Evolutionary conservation across 2,797 vertebrate species (phyloP).

Genomic region (Eidolon dupreanum): DNA sequence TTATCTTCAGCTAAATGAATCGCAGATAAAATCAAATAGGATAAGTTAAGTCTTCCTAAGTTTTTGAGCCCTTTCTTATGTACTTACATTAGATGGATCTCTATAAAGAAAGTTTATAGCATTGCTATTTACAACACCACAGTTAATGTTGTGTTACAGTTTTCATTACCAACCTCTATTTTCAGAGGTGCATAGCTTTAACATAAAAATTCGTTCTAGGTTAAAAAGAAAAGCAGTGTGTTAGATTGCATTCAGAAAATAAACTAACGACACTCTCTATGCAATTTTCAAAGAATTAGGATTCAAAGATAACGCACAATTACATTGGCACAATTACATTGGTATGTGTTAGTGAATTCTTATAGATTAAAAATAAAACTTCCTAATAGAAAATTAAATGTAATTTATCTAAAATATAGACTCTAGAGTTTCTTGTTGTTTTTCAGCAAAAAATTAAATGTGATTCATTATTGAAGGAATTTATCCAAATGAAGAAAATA

Average conservation of each 20-base stretch:
- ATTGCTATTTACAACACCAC: constrained; percentile 55
- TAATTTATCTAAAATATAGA: constrained; percentile 19
- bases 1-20: constrained; percentile 69
- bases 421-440: background rate
- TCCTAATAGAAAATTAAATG: constrained; percentile 18
- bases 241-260: background rate
- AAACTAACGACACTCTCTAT: background rate
- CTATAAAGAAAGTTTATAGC: constrained; percentile 69
- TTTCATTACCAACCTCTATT: constrained; percentile 72
- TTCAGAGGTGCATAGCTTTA: constrained; percentile 65
- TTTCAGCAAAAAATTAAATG: constrained; percentile 4
- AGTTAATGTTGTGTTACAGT: constrained; percentile 70
- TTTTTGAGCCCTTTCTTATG: constrained; percentile 47
- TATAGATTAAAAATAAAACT: constrained; percentile 29
- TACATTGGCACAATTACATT: background rate
- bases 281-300: background rate
- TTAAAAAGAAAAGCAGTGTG: constrained; percentile 53
- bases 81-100: constrained; percentile 59
- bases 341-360: background rate
- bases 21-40: constrained; percentile 66
- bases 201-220: constrained; percentile 59
- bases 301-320: background rate
- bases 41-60: constrained; percentile 60
- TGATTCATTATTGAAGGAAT: background rate
- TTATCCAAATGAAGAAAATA: background rate